Evolutionary conservation across 2,797 vertebrate species (phyloP), one percentile per base, ranked within the genome.

Genomic region (Myotis pilosus): DNA sequence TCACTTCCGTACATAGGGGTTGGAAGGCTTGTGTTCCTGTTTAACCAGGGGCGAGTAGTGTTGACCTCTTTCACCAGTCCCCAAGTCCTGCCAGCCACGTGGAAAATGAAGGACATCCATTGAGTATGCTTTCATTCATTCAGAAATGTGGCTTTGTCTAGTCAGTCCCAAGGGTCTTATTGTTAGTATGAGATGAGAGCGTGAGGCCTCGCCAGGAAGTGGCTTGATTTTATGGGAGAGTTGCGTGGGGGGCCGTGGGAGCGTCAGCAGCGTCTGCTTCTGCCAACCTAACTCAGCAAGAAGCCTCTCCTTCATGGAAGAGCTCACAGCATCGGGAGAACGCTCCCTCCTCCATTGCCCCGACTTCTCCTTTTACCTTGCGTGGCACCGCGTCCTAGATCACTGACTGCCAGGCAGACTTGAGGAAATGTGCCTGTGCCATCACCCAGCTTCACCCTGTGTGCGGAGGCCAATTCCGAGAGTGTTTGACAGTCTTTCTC

Each of bases 111-210:
- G 49, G 62, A 28, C 66, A 53, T 80, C 60, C 71, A 51, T 12
- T 89, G 66, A 79, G 38, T 72, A 57, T 12, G 33, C 78, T 96
- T 96, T 89, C 68, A 92, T 92, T 94, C 86, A 87, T 87, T 96
- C 38, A n/a, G 94, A 95, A 92, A 84, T 89, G 62, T 78, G 86
- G 71, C 72, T 96, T 84, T 92, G 78, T 87, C 74, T 76, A 38
- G 72, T 84, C 28, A 51, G 47, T 95, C 91, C 84, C 89, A 53
- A 69, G 89, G 57, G 88, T 80, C 94, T 83, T 68, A 6, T 15
- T 81, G 71, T 55, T 94, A 76, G 36, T 47, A 28, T 19, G 66
- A 91, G 89, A 94, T 30, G 68, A 93, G 80, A 74, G 15, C 55
- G 33, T 1, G 1, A 89, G 71, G 71, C 76, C 47, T 60, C 0